Base-by-base conservation (phyloP, 2,888 invertebrate species). In the Melinaea menophilus region DNA sequence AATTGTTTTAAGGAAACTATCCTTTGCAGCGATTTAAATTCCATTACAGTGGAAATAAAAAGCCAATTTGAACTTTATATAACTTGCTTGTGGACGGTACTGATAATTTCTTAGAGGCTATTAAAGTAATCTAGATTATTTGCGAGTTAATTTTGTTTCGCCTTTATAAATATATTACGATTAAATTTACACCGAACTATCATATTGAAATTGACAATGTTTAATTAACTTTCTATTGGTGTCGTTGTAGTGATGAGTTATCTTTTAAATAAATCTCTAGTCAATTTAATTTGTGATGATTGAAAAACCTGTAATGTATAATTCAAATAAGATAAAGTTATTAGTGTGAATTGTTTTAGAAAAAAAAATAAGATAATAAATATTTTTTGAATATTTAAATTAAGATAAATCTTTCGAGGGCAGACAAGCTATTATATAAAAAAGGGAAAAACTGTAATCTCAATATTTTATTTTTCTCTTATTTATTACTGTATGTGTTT, bases 11-110 rank as follows among this genome's bases (percentile, higher is more conserved):
- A 81, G 82, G 80, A 81, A 84, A 80, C 79, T 82, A 82, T 81
- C 77, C 77, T 78, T 82, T 76, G 79, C 77, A 74, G 80, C 82
- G 81, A 84, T 85, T 86, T 85, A 82, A 85, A 86, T 85, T 83
- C 82, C 79, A 85, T 84, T 85, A 82, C 79, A 80, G 75, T 79
- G 78, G 80, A 82, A 83, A 82, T 84, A 82, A 84, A 84, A 85
- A 80, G 82, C 77, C 79, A 81, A 84, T 84, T 83, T 78, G 74
- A 80, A 79, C 76, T 78, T 76, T 78, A 76, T 79, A 76, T 76
- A 60, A 66, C 66, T 65, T 71, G 69, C 72, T 69, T 57, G 78
- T 75, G 56, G 67, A 51, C 61, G 61, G 66, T 67, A 57, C 64
- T 61, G 68, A 71, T 71, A 68, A 67, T 69, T 71, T 71, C 65